These are phyloP conservation scores for Chaenogobius annularis DNA, from an alignment of 2,113 vertebrate species.

Conservation along the genomic window DNA sequence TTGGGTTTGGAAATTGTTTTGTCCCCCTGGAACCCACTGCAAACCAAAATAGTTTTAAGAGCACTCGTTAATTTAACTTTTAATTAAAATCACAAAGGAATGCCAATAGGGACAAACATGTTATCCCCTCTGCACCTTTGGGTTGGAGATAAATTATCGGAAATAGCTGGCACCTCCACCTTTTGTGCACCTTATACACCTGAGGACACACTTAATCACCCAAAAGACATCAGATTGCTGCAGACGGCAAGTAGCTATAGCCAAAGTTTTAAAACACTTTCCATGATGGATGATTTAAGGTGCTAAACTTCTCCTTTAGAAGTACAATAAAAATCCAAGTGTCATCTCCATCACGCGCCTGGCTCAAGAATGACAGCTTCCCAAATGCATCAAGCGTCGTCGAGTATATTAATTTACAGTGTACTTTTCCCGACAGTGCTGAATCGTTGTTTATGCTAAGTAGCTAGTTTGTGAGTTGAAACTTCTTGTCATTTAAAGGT, in stretches of 20 bases:
- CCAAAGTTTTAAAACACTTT: constrained; percentile 48
- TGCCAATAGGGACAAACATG: neutral
- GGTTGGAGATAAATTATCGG: constrained; percentile 20
- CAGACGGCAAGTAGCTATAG: constrained; percentile 29
- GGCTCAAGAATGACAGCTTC: constrained; percentile 46
- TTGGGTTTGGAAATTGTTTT: neutral
- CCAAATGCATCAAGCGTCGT: constrained; percentile 50
- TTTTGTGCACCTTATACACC: constrained; percentile 19
- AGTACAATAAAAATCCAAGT: constrained; percentile 49
- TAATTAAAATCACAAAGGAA: neutral
- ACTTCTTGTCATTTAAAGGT: neutral
- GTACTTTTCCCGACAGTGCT: constrained; percentile 43
- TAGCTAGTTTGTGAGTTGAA: constrained; percentile 9
- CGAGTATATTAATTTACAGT: constrained; percentile 45
- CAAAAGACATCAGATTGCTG: constrained; percentile 40
- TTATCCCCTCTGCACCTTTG: constrained; percentile 2
- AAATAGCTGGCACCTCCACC: neutral
- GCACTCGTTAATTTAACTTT: neutral
- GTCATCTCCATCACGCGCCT: constrained; percentile 54
- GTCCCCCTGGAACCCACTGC: neutral
- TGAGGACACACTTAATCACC: constrained; percentile 25
- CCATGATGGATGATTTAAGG: constrained; percentile 51
- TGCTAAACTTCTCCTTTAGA: constrained; percentile 52
- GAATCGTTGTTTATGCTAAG: constrained; percentile 21
- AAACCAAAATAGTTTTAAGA: neutral